Evolutionary conservation across 92 coral and sea anemone species (phyloP).

Genomic region (Desmophyllum pertusum): DNA sequence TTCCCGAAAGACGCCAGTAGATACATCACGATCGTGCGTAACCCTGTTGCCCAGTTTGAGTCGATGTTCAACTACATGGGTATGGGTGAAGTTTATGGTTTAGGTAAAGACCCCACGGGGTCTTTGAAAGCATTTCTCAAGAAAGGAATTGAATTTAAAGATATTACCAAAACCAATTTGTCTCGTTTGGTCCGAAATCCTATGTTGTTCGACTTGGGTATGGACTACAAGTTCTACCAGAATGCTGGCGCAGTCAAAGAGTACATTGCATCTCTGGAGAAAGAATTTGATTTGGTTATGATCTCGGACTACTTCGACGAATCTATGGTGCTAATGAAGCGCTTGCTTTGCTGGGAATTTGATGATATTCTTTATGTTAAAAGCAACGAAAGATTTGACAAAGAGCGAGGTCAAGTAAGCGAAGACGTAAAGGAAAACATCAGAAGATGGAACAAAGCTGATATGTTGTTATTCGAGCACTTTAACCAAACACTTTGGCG

Average conservation of each 20-base stretch:
- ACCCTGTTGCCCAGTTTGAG: conserved; percentile 80
- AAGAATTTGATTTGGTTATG: conserved; percentile 74
- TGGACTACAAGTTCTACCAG: conserved; percentile 73
- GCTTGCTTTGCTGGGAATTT: conserved; percentile 76
- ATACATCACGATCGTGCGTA: conserved; percentile 80
- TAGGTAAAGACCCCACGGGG: neutral
- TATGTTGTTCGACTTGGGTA: conserved; percentile 76
- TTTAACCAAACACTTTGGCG: conserved; percentile 63
- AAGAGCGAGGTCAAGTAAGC: conserved; percentile 29
- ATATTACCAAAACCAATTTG: neutral
- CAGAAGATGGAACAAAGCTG: conserved; percentile 77
- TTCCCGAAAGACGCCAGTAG: conserved; percentile 75
- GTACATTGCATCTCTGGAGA: conserved; percentile 45
- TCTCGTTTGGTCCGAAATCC: conserved; percentile 74
- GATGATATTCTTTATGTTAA: conserved; percentile 72
- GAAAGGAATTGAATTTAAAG: neutral
- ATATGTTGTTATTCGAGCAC: conserved; percentile 53
- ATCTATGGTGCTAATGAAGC: conserved; percentile 68
- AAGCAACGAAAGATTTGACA: conserved; percentile 58
- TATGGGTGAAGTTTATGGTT: conserved; percentile 62
- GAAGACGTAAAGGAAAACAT: conserved; percentile 44
- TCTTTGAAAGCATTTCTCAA: neutral
- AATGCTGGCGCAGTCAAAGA: conserved; percentile 35
- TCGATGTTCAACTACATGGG: conserved; percentile 77
- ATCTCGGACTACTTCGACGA: conserved; percentile 77